Percentiles rank a stretch among this genome's conserved stretches.
These are phyloP conservation scores for Drosophila peninsularis DNA, from an alignment of 2,888 invertebrate species.

Conservation along the genomic window DNA sequence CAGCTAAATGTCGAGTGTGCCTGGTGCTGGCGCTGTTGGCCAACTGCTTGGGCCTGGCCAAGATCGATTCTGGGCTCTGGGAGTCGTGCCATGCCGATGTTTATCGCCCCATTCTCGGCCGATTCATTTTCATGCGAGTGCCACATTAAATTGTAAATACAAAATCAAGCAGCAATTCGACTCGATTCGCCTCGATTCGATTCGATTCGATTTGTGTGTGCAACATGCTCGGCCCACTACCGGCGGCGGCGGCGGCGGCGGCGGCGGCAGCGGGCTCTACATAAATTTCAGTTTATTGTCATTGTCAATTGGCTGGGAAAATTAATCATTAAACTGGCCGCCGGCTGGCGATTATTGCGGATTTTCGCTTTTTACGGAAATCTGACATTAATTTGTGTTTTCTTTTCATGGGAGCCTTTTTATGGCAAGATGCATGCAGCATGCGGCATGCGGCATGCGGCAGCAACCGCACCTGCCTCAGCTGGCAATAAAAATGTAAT, in stretches of 20 bases:
- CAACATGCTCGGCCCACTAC: slow-evolving; percentile 46
- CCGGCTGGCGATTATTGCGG: slow-evolving; percentile 49
- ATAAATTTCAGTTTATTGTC: slow-evolving; percentile 42
- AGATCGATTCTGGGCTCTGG: slow-evolving; percentile 62
- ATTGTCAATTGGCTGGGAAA: slow-evolving; percentile 65
- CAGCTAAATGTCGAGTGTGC: slow-evolving; percentile 66
- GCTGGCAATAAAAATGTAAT: slow-evolving; percentile 74
- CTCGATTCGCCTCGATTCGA: slow-evolving; percentile 2
- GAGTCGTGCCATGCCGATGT: slow-evolving; percentile 65
- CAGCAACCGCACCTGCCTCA: slow-evolving; percentile 28
- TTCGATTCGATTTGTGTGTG: slow-evolving; percentile 23
- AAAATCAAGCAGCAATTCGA: slow-evolving; percentile 36
- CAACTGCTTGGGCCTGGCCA: slow-evolving; percentile 58
- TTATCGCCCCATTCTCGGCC: slow-evolving; percentile 54
- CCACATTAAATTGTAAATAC: slow-evolving; percentile 62
- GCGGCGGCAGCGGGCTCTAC: slow-evolving; percentile 5
- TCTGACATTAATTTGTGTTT: slow-evolving; percentile 53
- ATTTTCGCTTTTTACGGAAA: slow-evolving; percentile 61
- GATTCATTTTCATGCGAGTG: slow-evolving; percentile 56
- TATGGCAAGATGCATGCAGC: slow-evolving; percentile 34
- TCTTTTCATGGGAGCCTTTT: slow-evolving; percentile 62
- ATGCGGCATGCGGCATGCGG: slow-evolving; percentile 10
- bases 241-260: too few relatives aligned
- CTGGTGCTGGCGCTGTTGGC: slow-evolving; percentile 15
- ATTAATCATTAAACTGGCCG: slow-evolving; percentile 72